phyloP scores from a whole-genome alignment of 2,888 invertebrate species.

The Drepana falcataria region DNA sequence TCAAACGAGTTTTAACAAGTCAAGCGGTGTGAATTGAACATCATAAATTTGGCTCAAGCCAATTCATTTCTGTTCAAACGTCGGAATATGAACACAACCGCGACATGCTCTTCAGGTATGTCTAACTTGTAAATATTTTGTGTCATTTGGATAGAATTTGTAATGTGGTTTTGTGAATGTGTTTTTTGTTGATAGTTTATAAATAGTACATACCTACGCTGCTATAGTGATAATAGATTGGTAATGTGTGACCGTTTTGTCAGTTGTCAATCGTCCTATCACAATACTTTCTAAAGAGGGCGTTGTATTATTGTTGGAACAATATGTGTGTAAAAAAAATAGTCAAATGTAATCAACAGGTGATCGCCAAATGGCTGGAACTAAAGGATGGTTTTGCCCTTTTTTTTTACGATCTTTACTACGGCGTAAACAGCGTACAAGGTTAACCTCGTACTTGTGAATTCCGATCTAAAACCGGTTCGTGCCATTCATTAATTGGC shows the following conservation, averaged over 20 bases:
- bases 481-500: not conserved
- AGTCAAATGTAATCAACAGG: not conserved
- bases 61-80: slow-evolving; percentile 6
- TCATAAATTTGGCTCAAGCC: slow-evolving; percentile 10
- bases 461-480: not conserved
- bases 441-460: not conserved
- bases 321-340: not conserved
- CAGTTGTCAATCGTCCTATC: no score
- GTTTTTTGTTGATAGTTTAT: slow-evolving; percentile 7
- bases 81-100: slow-evolving; percentile 28
- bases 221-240: no score
- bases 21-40: slow-evolving; percentile 2
- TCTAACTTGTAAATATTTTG: not conserved
- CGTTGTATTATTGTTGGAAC: not conserved
- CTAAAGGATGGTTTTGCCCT: not conserved
- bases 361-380: not conserved
- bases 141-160: slow-evolving; percentile 12
- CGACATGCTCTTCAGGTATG: slow-evolving; percentile 35
- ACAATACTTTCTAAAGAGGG: not conserved
- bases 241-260: no score
- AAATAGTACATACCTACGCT: slow-evolving; percentile 3
- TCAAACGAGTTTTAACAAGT: slow-evolving; percentile 22
- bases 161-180: slow-evolving; percentile 4
- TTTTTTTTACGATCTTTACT: not conserved
- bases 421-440: not conserved